Conservation (phyloP, 2,113 vertebrate genomes). For the Lanius collurio region DNA sequence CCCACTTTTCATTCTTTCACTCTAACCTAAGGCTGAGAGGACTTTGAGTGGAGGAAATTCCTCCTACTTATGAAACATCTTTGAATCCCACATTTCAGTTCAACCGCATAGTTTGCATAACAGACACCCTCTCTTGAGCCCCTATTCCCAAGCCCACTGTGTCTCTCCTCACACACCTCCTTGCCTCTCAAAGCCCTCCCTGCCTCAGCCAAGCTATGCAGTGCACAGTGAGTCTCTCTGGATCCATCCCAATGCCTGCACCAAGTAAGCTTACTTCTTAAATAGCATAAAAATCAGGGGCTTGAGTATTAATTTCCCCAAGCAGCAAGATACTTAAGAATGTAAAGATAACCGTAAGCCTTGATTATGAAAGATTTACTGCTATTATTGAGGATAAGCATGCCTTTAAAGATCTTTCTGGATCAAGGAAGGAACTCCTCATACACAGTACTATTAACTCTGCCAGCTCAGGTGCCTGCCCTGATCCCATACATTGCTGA, state of each 20-base stretch:
- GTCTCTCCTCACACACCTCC: neutral
- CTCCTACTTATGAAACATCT: neutral
- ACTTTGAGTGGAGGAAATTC: neutral
- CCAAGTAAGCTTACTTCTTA: neutral
- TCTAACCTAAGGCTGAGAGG: neutral
- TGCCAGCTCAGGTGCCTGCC: neutral
- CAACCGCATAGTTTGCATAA: neutral
- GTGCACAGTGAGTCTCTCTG: neutral
- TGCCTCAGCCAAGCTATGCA: neutral
- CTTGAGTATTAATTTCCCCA: slow-evolving; percentile 23
- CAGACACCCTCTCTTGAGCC: neutral
- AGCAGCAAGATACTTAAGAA: slow-evolving; percentile 22
- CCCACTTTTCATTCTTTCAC: neutral
- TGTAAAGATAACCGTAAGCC: slow-evolving; percentile 40
- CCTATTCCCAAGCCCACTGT: neutral
- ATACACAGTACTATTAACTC: neutral
- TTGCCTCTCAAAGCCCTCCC: neutral
- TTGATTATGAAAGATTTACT: slow-evolving; percentile 33
- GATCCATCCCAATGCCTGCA: neutral
- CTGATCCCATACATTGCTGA: neutral
- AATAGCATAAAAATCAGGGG: neutral
- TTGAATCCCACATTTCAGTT: neutral
- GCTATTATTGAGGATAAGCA: neutral
- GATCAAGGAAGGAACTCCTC: neutral
- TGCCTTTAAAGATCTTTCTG: slow-evolving; percentile 4